Evolutionary conservation across 2,797 vertebrate genomes (phyloP).

Genomic region (Falco berigora): DNA sequence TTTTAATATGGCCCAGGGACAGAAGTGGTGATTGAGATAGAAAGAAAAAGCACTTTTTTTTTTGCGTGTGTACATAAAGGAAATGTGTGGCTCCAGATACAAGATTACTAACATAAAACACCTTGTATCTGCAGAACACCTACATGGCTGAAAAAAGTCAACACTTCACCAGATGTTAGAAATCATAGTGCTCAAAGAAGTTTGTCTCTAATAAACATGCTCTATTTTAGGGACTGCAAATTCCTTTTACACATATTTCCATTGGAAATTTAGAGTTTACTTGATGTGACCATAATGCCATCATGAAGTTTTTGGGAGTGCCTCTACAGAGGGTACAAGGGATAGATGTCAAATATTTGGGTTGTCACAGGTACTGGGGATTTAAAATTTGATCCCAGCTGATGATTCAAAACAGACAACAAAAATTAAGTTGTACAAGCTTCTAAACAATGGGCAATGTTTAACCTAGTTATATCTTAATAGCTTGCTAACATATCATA

Average conservation of each 20-base stretch:
- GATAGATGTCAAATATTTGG: background rate
- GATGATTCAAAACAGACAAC: background rate
- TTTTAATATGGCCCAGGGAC: background rate
- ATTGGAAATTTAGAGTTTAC: background rate
- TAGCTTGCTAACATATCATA: background rate
- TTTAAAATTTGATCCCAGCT: background rate
- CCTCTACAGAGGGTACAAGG: background rate
- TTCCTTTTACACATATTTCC: background rate
- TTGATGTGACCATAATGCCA: background rate
- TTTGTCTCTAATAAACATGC: background rate
- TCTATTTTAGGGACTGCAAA: background rate
- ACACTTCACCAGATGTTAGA: background rate
- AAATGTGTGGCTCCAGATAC: background rate
- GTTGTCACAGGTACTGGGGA: background rate
- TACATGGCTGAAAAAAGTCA: background rate
- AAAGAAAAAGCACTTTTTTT: background rate
- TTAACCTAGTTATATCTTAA: background rate
- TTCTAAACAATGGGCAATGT: background rate
- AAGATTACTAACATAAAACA: background rate
- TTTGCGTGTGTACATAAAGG: background rate
- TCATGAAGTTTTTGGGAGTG: background rate
- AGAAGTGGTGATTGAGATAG: background rate
- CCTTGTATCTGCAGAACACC: background rate
- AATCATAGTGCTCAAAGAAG: background rate
- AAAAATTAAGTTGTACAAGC: background rate